A percentile compares a stretch with the other conserved stretches of the same genome.
Conservation (phyloP, 2,797 vertebrate genomes). For the Alauda arvensis region DNA sequence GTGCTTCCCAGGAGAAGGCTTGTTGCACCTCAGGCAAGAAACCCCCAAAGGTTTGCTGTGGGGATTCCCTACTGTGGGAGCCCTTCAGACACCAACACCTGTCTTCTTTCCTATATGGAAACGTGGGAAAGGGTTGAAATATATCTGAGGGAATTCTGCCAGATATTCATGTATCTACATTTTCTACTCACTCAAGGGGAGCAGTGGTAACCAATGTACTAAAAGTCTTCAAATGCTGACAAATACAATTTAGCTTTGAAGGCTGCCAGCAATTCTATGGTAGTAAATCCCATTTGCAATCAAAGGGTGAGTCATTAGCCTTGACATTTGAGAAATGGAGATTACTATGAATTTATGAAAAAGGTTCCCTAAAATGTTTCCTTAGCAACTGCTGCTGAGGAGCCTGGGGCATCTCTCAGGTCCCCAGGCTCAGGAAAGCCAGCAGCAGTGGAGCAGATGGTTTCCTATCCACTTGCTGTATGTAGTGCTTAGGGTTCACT, state of each 20-base stretch:
- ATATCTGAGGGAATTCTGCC: constrained; percentile 46
- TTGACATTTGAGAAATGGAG: constrained; percentile 69
- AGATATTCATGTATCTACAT: constrained; percentile 60
- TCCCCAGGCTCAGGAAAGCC: constrained; percentile 51
- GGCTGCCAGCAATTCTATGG: constrained; percentile 72
- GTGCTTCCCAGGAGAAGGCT: neutral
- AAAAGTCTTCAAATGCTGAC: constrained; percentile 71
- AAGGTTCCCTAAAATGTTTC: constrained; percentile 71
- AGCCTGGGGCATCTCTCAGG: constrained; percentile 53
- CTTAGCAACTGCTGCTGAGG: constrained; percentile 69
- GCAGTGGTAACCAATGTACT: constrained; percentile 43
- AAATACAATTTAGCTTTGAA: constrained; percentile 72
- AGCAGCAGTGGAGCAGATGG: neutral
- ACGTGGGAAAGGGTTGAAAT: constrained; percentile 37
- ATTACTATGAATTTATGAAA: constrained; percentile 70
- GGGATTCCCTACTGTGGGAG: neutral
- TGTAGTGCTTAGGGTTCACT: neutral
- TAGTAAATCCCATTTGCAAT: constrained; percentile 73
- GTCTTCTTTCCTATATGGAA: neutral
- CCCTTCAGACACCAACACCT: neutral
- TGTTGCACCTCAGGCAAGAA: neutral
- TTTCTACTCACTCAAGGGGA: constrained; percentile 62
- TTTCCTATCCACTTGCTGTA: constrained; percentile 18
- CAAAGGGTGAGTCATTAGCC: constrained; percentile 69
- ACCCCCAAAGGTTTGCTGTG: neutral